A percentile compares a stretch with the other conserved stretches of the same genome.
phyloP scores from a whole-genome alignment of 2,888 invertebrate genomes.

The Amphipyra berbera region DNA sequence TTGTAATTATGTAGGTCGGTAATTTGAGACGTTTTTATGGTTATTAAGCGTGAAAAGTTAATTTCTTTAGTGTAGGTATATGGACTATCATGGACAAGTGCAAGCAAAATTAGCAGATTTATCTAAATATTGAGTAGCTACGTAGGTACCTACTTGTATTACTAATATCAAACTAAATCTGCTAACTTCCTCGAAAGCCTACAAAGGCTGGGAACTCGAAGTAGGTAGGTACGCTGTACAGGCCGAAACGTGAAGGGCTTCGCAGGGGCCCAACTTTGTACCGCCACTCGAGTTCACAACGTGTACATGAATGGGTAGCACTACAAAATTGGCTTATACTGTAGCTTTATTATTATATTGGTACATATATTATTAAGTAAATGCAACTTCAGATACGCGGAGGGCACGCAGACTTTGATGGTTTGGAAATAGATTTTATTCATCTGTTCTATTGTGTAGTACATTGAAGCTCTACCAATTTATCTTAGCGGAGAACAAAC shows the following conservation, averaged over 20 bases:
- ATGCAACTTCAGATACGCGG: conserved; percentile 19
- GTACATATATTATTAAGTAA: conserved; percentile 16
- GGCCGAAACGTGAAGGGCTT: conserved; percentile 70
- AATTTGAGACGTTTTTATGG: background rate
- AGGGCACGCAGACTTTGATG: conserved; percentile 35
- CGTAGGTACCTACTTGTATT: conserved; percentile 1
- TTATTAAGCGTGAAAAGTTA: no score
- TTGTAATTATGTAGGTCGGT: background rate
- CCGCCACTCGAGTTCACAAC: conserved; percentile 59
- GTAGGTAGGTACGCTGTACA: conserved; percentile 28
- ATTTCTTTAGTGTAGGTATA: no score
- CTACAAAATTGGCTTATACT: conserved; percentile 50
- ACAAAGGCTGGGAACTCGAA: conserved; percentile 53
- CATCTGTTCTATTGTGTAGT: conserved; percentile 41
- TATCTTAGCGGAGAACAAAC: conserved; percentile 69
- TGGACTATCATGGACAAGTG: background rate
- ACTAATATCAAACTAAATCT: conserved; percentile 28
- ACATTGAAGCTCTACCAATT: conserved; percentile 62
- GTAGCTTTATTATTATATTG: conserved; percentile 8
- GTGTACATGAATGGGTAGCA: conserved; percentile 56
- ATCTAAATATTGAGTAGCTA: background rate
- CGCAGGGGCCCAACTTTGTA: conserved; percentile 68
- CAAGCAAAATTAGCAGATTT: background rate
- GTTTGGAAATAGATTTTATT: conserved; percentile 56
- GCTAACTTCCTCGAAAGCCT: conserved; percentile 55